These are phyloP conservation scores for Oreochromis tanganicae DNA, from an alignment of 2,113 vertebrate genomes.

Conservation along the genomic window DNA sequence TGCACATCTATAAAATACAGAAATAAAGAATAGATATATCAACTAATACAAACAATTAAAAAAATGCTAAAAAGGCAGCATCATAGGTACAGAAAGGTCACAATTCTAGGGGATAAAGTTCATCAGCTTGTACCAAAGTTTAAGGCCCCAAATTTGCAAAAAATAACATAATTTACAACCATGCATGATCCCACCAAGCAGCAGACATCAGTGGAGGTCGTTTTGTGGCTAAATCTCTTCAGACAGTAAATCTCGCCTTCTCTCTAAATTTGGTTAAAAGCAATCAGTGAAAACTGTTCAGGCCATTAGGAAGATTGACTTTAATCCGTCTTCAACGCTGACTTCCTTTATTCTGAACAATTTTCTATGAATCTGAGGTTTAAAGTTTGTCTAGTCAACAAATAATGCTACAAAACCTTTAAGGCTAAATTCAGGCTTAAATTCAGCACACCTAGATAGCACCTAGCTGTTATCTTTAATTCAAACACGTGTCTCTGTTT, in stretches of 20 bases:
- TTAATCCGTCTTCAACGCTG: background rate
- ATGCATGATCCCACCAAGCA: background rate
- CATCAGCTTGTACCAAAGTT: background rate
- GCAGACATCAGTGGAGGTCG: background rate
- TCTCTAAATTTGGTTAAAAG: background rate
- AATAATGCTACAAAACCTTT: background rate
- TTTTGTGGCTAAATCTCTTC: background rate
- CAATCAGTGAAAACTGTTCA: background rate
- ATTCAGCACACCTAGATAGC: background rate
- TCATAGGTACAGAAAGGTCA: background rate
- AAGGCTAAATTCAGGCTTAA: background rate
- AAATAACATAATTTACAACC: background rate
- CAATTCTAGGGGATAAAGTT: background rate
- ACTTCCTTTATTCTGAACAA: background rate
- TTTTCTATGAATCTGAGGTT: background rate
- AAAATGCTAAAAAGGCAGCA: background rate
- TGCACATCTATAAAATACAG: background rate
- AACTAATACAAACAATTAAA: background rate
- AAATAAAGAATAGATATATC: accelerated
- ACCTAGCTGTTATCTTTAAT: background rate
- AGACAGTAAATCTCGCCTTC: background rate
- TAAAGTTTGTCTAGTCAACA: background rate
- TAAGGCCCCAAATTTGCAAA: background rate
- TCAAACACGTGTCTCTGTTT: background rate
- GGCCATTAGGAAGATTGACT: background rate